Conservation (phyloP, 2,797 vertebrate genomes). For the Eulemur coronatus region DNA sequence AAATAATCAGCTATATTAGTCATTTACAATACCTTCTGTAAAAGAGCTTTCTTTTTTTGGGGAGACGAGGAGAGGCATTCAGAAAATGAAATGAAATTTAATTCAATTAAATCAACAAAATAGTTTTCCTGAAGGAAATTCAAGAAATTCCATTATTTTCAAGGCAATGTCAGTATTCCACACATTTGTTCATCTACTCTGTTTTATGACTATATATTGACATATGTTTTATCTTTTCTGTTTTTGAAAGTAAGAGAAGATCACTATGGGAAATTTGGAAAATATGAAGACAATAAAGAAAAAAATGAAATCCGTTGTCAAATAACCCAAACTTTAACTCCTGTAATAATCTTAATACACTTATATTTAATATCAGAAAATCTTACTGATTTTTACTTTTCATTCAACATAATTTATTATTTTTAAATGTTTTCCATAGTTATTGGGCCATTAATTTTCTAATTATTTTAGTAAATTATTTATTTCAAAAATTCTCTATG, state of each 20-base stretch:
- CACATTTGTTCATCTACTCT: neutral
- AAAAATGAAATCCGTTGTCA: neutral
- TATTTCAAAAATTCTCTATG: neutral
- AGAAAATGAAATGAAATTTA: neutral
- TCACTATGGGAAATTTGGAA: neutral
- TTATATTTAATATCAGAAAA: neutral
- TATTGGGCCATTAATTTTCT: neutral
- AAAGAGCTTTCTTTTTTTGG: neutral
- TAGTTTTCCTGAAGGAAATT: neutral
- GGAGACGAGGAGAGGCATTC: neutral
- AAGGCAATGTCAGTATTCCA: neutral
- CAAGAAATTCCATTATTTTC: neutral
- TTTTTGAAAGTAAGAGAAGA: neutral
- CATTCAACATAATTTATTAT: neutral
- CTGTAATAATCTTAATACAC: neutral
- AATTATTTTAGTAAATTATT: neutral
- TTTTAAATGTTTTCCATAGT: neutral
- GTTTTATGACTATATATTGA: neutral
- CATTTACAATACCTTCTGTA: neutral
- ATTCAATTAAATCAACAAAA: neutral
- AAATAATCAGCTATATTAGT: neutral
- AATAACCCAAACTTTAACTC: neutral
- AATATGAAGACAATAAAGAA: neutral
- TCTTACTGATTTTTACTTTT: neutral
- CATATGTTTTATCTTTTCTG: neutral